Conservation (phyloP, 1,140 invertebrate species). For the Orius insidiosus region DNA sequence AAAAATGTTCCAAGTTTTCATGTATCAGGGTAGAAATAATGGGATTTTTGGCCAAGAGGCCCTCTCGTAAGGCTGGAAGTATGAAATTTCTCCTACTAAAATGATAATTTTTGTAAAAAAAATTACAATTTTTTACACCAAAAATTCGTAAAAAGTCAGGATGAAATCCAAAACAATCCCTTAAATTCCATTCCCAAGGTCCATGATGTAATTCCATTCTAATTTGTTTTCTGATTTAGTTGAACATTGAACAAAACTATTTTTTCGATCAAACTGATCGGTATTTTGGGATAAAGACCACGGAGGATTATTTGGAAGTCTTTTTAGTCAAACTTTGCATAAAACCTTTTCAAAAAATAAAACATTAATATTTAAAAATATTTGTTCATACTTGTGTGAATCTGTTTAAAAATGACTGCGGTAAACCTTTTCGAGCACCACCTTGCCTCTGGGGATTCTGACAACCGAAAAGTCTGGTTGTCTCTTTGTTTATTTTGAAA, state of each 20-base stretch:
- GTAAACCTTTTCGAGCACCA: constrained; percentile 84
- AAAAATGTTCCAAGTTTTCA: no score
- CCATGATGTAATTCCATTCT: constrained; percentile 53
- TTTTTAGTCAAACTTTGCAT: constrained; percentile 56
- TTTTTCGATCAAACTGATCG: constrained; percentile 37
- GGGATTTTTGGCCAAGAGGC: no score
- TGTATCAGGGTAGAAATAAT: no score
- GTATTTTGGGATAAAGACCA: constrained; percentile 29
- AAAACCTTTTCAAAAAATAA: constrained; percentile 42
- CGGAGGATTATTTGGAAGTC: constrained; percentile 51
- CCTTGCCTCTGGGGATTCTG: constrained; percentile 97
- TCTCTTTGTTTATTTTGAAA: constrained; percentile 50
- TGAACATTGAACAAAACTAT: constrained; percentile 64
- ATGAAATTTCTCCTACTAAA: no score
- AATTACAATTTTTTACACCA: no score
- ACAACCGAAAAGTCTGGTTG: constrained; percentile 86
- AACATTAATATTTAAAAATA: constrained; percentile 1
- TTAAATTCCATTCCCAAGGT: constrained; percentile 93
- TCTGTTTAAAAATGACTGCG: constrained; percentile 92
- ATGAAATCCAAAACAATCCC: no score
- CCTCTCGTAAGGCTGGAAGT: no score
- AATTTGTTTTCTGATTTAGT: constrained; percentile 29
- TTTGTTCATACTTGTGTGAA: constrained; percentile 68
- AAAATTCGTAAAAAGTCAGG: no score
- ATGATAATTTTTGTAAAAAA: no score